phyloP scores from a whole-genome alignment of 2,113 vertebrate species.

The Macrotus californicus region DNA sequence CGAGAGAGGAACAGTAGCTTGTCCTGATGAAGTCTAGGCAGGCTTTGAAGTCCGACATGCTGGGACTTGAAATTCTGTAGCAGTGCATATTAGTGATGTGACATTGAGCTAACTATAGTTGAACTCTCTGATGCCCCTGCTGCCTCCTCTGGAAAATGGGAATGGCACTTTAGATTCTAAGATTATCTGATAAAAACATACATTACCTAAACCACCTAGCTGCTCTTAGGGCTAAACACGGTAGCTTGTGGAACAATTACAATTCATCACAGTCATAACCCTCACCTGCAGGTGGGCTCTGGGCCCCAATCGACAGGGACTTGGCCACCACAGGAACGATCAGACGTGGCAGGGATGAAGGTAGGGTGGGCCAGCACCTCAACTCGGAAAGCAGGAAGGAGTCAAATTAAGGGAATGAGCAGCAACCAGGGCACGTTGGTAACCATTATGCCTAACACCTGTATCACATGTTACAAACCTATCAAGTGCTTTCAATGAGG shows the following conservation, averaged over 20 bases:
- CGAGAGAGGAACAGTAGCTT: not conserved
- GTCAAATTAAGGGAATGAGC: not conserved
- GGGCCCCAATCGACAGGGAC: not conserved
- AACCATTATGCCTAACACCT: not conserved
- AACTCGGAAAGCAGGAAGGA: not conserved
- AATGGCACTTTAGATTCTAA: not conserved
- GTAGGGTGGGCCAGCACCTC: accelerated
- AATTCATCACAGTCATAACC: not conserved
- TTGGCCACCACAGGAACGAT: not conserved
- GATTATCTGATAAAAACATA: not conserved
- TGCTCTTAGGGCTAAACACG: not conserved
- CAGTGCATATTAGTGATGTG: not conserved
- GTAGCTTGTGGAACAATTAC: not conserved
- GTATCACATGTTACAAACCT: not conserved
- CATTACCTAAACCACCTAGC: not conserved
- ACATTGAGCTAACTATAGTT: not conserved
- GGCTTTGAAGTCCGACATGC: not conserved
- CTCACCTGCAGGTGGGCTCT: not conserved
- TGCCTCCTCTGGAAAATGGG: not conserved
- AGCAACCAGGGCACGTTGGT: not conserved
- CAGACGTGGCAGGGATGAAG: not conserved
- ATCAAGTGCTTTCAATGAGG: not conserved
- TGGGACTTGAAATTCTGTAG: not conserved
- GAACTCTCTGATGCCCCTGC: not conserved
- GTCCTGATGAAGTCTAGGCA: not conserved